These are phyloP conservation scores for Crambe crambe DNA, from an alignment of 37 sponge, comb jelly and placozoan species.

Conservation along the genomic window DNA sequence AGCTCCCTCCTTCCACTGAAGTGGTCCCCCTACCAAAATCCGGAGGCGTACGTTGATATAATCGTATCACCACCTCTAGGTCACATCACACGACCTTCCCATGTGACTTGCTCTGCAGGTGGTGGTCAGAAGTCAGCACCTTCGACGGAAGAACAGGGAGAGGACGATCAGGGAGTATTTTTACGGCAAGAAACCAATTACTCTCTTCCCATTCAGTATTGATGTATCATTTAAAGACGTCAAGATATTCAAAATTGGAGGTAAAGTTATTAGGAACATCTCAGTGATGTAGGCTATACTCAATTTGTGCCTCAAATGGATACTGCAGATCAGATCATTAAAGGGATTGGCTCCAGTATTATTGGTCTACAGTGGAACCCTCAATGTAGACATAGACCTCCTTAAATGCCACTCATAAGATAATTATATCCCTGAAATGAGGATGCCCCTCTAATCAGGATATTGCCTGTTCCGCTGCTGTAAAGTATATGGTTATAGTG, in stretches of 20 bases:
- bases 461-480: no score
- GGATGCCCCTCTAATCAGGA: no score
- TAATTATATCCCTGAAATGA: no score
- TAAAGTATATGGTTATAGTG: no score
- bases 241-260: slow-evolving; percentile 89
- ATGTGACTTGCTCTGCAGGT: slow-evolving; percentile 35
- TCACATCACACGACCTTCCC: not conserved
- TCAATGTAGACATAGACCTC: no score
- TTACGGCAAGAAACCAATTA: slow-evolving; percentile 75
- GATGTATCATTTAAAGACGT: slow-evolving; percentile 85
- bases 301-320: no score
- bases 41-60: slow-evolving; percentile 76
- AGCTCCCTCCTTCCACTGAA: slow-evolving; percentile 59
- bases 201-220: slow-evolving; percentile 81
- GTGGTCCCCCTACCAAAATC: slow-evolving; percentile 91
- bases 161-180: slow-evolving; percentile 78
- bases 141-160: slow-evolving; percentile 54
- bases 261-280: no score
- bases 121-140: slow-evolving; percentile 65
- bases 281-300: no score
- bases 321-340: no score
- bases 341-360: no score
- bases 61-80: not conserved
- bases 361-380: no score
- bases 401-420: no score